Evolutionary conservation across 2,113 vertebrate genomes (phyloP).

Genomic region (Amblyopsis rosae): DNA sequence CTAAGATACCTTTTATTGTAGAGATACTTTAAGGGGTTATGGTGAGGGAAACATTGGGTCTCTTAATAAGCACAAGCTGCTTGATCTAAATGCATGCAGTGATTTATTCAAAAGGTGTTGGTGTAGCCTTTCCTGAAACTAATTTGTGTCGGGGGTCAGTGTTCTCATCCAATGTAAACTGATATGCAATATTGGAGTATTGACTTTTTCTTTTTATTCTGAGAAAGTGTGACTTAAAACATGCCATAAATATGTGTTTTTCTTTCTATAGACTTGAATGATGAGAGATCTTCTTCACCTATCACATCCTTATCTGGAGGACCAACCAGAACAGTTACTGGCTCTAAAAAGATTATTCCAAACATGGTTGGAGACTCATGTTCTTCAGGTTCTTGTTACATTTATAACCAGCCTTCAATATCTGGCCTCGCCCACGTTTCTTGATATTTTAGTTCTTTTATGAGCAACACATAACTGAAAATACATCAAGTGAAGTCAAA

Average conservation of each 20-base stretch:
- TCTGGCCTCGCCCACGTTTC: conserved; percentile 20
- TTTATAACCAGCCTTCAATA: conserved; percentile 17
- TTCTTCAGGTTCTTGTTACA: conserved; percentile 29
- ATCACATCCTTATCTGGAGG: conserved; percentile 29
- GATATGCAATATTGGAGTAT: no score
- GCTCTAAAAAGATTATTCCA: conserved; percentile 25
- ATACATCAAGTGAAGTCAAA: conserved; percentile 46
- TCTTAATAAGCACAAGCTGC: no score
- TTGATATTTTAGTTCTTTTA: conserved; percentile 36
- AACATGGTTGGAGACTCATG: conserved; percentile 38
- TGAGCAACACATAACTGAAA: conserved; percentile 24
- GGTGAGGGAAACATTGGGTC: no score
- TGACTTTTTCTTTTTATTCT: no score
- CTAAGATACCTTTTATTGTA: no score
- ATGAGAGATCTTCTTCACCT: conserved; percentile 37
- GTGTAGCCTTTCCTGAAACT: no score
- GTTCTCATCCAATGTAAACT: no score
- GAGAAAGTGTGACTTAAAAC: no score
- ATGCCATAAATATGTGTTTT: not conserved
- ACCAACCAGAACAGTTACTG: conserved; percentile 47
- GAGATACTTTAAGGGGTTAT: no score
- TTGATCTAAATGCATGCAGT: no score
- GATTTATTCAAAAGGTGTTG: no score
- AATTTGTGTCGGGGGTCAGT: no score
- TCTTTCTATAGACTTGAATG: conserved; percentile 42